A percentile compares a stretch with the other conserved stretches of the same genome.
Evolutionary conservation across 2,888 invertebrate genomes (phyloP).

Genomic region (Parnassius mnemosyne): DNA sequence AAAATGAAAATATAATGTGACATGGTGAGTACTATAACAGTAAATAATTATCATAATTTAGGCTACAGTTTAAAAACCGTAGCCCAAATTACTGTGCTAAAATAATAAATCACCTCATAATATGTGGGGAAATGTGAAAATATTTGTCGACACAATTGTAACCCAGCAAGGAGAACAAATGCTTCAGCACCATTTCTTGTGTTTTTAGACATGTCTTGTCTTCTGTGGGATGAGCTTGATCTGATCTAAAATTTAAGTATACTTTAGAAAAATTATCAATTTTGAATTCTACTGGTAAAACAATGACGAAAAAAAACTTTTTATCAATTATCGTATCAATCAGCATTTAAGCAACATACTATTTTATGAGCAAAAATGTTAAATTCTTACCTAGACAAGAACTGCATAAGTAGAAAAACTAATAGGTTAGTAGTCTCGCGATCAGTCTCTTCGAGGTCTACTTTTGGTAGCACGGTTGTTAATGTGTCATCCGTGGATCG

Average conservation of each 20-base stretch:
- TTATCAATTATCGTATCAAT: too few relatives aligned
- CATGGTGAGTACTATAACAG: too few relatives aligned
- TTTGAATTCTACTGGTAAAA: too few relatives aligned
- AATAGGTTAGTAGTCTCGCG: conserved; percentile 96
- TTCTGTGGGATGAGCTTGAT: conserved; percentile 90
- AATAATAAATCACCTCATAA: conserved; percentile 82
- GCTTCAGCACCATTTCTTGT: conserved; percentile 93
- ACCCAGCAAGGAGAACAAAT: conserved; percentile 94
- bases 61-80: conserved; percentile 1
- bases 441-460: conserved; percentile 96
- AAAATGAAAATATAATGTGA: background rate
- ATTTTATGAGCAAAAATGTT: conserved; percentile 33
- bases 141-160: conserved; percentile 95
- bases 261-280: too few relatives aligned
- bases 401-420: conserved; percentile 98
- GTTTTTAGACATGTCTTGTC: conserved; percentile 89
- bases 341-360: too few relatives aligned
- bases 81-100: background rate
- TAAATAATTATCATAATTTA: too few relatives aligned
- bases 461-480: conserved; percentile 89
- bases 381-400: conserved; percentile 85
- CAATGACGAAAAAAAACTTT: too few relatives aligned
- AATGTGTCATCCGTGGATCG: conserved; percentile 86
- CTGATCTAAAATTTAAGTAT: conserved; percentile 52
- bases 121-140: conserved; percentile 94